These are phyloP conservation scores for Loriculus beryllinus DNA, from an alignment of 2,797 vertebrate species.

Conservation along the genomic window DNA sequence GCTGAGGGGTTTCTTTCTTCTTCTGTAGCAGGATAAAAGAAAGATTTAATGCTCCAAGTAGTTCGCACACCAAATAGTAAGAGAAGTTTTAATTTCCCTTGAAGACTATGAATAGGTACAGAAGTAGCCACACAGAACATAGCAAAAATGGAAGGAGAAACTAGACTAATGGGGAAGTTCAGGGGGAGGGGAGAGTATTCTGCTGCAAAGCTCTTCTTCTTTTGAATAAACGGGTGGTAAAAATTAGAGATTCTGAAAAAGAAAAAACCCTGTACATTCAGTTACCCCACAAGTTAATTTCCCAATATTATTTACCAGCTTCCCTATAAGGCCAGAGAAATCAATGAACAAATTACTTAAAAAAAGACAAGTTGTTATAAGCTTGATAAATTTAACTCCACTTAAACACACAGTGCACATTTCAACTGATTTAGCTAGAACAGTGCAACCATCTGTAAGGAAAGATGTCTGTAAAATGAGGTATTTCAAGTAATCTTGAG, in stretches of 20 bases:
- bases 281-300: neutral
- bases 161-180: neutral
- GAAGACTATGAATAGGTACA: neutral
- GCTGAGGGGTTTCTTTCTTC: neutral
- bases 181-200: rapidly evolving
- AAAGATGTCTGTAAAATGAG: neutral
- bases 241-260: neutral
- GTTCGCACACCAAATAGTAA: neutral
- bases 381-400: neutral
- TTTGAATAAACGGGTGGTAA: neutral
- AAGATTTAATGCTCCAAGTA: neutral
- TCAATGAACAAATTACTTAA: neutral
- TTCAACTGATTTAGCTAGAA: neutral
- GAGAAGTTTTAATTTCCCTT: neutral
- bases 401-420: neutral
- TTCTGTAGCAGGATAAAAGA: neutral
- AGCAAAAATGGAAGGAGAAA: neutral
- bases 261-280: neutral
- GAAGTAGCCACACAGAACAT: rapidly evolving
- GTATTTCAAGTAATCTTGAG: neutral
- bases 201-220: neutral
- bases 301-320: neutral
- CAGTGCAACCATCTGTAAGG: neutral
- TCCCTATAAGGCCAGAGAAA: neutral
- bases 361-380: neutral